Conservation (phyloP, 2,113 vertebrate species). For the Lates calcarifer region DNA sequence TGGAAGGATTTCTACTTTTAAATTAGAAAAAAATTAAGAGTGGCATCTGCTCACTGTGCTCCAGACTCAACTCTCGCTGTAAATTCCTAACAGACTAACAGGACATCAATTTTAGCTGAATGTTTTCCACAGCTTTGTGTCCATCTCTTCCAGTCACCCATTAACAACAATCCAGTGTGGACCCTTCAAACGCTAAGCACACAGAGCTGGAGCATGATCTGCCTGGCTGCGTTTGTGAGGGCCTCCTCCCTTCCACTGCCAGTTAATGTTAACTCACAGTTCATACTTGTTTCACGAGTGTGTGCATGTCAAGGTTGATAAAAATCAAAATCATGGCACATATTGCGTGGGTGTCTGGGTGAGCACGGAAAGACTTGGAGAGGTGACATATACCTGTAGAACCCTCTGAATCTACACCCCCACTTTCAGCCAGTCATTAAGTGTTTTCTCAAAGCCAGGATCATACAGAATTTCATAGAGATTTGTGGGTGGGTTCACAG, state of each 20-base stretch:
- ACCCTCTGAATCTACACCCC: background rate
- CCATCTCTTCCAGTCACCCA: slow-evolving; percentile 58
- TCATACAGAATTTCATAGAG: slow-evolving; percentile 12
- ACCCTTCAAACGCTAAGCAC: slow-evolving; percentile 51
- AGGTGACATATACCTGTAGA: background rate
- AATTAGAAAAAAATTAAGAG: slow-evolving; percentile 45
- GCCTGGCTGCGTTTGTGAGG: slow-evolving; percentile 57
- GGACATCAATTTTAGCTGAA: slow-evolving; percentile 49
- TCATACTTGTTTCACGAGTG: slow-evolving; percentile 36
- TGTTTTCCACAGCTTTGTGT: slow-evolving; percentile 57
- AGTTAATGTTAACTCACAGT: slow-evolving; percentile 47
- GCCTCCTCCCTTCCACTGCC: slow-evolving; percentile 44
- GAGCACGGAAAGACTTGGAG: background rate
- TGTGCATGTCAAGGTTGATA: slow-evolving; percentile 33
- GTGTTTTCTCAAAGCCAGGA: slow-evolving; percentile 3
- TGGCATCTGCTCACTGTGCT: slow-evolving; percentile 49
- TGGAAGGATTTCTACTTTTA: slow-evolving; percentile 37
- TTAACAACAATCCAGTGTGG: slow-evolving; percentile 39
- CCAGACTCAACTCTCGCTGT: slow-evolving; percentile 35
- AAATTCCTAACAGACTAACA: slow-evolving; percentile 49
- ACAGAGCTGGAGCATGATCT: slow-evolving; percentile 33
- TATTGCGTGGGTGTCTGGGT: background rate
- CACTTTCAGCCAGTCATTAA: background rate
- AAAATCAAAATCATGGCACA: slow-evolving; percentile 47
- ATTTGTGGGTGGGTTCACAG: background rate